Base-by-base conservation (phyloP, 2,888 invertebrate genomes). In the Aquatica leii region DNA sequence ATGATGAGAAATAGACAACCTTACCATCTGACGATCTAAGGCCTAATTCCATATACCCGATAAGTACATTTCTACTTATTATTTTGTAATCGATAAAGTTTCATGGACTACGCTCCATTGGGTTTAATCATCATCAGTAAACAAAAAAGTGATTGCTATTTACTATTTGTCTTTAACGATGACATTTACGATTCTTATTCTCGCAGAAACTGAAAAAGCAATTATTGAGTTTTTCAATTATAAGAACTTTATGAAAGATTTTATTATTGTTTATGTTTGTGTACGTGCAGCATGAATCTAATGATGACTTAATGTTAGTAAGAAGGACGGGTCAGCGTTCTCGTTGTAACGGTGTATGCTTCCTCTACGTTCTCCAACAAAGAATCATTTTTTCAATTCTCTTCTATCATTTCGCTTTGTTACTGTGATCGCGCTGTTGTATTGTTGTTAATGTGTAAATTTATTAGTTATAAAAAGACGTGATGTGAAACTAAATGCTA, bases 241-340 rank as follows among this genome's bases (percentile, higher is more conserved):
- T 17, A 40, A 3, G 41, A 20, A 52, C 11, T 21, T 6, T 17
- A 14, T 14, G n/a, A 2, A 20, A 40, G 15, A 6, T 31, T 51
- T 24, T 21, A 48, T 54, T 51, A 21, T 34, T 61, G 56, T 64
- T 64, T 51, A 41, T 52, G 41, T 58, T 53, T 52, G 14, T 37
- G 20, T 56, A 59, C 59, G 59, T 64, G 59, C 15, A 24, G 20
- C 56, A 55, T 43, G 37, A 37, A 50, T 24, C 24, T 50, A 48
- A 54, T 59, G 34, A 34, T 37, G 24, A 34, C 43, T 41, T 37
- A 59, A 49, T 34, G 21, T 51, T 48, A 46, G 48, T 56, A 53
- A 51, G 66, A 24, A 70, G 67, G 62, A 70, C 74, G 70, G 77
- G 77, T 76, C 77, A 77, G 72, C 74, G 76, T 71, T 74, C 77